phyloP scores from a whole-genome alignment of 2,113 vertebrate species.

The Oryzias celebensis region DNA sequence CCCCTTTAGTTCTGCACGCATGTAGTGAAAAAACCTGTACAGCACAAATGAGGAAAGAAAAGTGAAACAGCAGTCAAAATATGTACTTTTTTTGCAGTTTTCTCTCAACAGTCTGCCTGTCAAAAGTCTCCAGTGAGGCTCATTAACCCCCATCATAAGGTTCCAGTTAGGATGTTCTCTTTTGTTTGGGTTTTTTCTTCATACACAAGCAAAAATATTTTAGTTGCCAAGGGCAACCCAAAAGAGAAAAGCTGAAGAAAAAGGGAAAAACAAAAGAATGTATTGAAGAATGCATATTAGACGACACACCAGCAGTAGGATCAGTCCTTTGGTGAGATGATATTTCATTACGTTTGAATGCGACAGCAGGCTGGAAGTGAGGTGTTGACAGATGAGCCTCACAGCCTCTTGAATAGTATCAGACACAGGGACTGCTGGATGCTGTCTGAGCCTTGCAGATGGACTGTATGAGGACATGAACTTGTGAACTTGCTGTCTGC shows the following conservation, averaged over 20 bases:
- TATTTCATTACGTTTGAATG: neutral
- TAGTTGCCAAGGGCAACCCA: no score
- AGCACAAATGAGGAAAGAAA: no score
- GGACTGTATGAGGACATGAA: constrained; percentile 9
- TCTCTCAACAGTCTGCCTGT: no score
- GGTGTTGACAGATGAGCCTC: constrained; percentile 37
- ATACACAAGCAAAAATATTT: no score
- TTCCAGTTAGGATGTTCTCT: no score
- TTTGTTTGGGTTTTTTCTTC: no score
- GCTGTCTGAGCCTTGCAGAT: constrained; percentile 11
- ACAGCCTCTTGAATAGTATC: constrained; percentile 29
- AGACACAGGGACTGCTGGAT: constrained; percentile 21
- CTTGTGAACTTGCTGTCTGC: constrained; percentile 19
- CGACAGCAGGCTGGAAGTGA: neutral
- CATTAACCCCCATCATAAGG: no score
- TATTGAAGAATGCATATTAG: constrained; percentile 7
- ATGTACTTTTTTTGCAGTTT: no score
- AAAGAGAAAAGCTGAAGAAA: neutral
- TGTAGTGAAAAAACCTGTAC: no score
- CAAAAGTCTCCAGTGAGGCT: no score
- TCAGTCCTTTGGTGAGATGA: constrained; percentile 6
- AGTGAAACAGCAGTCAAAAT: no score
- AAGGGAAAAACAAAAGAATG: neutral
- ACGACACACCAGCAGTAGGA: neutral
- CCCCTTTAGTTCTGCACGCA: no score